phyloP scores from a whole-genome alignment of 1,140 invertebrate species.

The Drosophila quadrilineata region DNA sequence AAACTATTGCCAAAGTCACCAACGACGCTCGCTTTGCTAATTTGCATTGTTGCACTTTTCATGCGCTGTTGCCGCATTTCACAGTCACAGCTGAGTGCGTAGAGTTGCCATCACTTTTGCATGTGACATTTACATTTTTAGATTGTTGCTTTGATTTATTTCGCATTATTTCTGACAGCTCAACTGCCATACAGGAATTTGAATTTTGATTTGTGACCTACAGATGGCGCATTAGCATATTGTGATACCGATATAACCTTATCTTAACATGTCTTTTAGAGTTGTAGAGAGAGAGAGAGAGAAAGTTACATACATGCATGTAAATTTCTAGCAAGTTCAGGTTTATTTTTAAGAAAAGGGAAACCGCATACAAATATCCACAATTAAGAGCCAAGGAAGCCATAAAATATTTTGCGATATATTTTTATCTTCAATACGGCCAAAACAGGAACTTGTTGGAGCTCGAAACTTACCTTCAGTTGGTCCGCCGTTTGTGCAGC shows the following conservation, averaged over 20 bases:
- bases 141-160: slow-evolving; percentile 56
- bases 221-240: too few relatives aligned
- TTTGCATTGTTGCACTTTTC: slow-evolving; percentile 63
- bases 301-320: too few relatives aligned
- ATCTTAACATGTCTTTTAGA: too few relatives aligned
- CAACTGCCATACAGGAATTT: slow-evolving; percentile 20
- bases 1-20: slow-evolving; percentile 63
- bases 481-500: slow-evolving; percentile 91
- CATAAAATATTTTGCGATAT: too few relatives aligned
- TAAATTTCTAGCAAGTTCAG: too few relatives aligned
- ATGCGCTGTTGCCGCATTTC: slow-evolving; percentile 25
- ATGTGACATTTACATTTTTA: slow-evolving; percentile 50
- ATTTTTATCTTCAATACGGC: too few relatives aligned
- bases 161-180: slow-evolving; percentile 13
- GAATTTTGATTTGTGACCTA: slow-evolving; percentile 34
- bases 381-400: too few relatives aligned
- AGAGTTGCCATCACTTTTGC: slow-evolving; percentile 10
- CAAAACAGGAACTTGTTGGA: background rate
- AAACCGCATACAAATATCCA: too few relatives aligned
- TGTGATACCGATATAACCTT: too few relatives aligned
- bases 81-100: slow-evolving; percentile 29
- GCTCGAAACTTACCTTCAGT: slow-evolving; percentile 83
- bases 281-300: too few relatives aligned
- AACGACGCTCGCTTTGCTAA: too few relatives aligned
- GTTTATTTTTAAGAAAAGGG: too few relatives aligned